These are phyloP conservation scores for Plecotus auritus DNA, from an alignment of 2,113 vertebrate species.

Conservation along the genomic window DNA sequence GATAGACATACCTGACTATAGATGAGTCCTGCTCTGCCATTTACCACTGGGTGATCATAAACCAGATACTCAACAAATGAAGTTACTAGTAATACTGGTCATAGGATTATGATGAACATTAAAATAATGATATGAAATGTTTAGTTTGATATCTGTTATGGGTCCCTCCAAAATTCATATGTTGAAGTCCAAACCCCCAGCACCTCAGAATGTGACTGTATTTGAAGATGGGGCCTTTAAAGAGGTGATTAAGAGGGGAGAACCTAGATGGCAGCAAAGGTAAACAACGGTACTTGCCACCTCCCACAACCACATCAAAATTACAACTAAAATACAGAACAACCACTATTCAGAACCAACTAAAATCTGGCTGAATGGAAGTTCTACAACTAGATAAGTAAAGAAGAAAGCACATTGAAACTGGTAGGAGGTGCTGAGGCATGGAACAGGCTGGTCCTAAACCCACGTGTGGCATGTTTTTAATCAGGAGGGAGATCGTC, in stretches of 20 bases:
- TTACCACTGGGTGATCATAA: not conserved
- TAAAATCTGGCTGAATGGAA: no score
- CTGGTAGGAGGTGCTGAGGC: no score
- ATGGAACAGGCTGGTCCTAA: no score
- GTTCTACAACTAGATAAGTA: no score
- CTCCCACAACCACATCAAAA: no score
- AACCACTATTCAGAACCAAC: no score
- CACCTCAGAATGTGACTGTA: not conserved
- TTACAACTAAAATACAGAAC: no score
- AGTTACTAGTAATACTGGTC: not conserved
- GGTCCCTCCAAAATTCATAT: not conserved
- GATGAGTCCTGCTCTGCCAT: not conserved
- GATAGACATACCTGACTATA: not conserved
- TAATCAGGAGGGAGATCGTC: no score
- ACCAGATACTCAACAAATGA: not conserved
- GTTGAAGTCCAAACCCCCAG: not conserved
- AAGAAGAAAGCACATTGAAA: no score
- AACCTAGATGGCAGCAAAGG: no score
- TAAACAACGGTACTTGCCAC: no score
- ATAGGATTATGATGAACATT: not conserved
- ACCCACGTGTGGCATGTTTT: no score
- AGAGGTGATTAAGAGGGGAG: not conserved
- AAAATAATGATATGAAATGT: not conserved
- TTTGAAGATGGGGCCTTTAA: not conserved
- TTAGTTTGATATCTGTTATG: not conserved